Base-by-base conservation (phyloP, 2,797 vertebrate genomes). In the Cuculus canorus region DNA sequence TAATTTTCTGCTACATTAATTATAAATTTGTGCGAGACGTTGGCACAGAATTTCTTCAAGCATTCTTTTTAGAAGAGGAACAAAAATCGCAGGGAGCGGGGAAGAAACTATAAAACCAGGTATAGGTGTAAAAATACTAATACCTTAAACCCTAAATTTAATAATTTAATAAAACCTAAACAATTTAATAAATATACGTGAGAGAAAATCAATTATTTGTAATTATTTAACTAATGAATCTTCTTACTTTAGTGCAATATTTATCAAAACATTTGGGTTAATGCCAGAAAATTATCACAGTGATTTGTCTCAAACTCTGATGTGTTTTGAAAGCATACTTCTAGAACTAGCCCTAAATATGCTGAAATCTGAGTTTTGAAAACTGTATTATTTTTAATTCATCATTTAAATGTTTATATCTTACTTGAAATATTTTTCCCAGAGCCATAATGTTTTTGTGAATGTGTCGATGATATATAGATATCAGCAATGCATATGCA, bases 1-100 rank as follows among this genome's bases (percentile, higher is more conserved):
- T 85, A 95, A 96, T 95, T 97, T 97, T 96, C 94, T 95, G 96
- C 94, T 92, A 96, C 95, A 96, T 96, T 96, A 96, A 97, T 96
- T 96, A 96, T 95, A 97, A 94, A 96, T 96, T 90, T 95, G 93
- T 90, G 86, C 75, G 75, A 93, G 94, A 93, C 19, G 3, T 73
- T 78, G 72, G 88, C 86, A 75, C 28, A 75, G 75, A 77, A 92
- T 96, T 95, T 97, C 86, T 75, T 93, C 71, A 80, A 95, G 81
- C 86, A 60, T 90, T 94, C 75, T 88, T 78, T 89, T 82, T 47
- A 87, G 57, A 89, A 80, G 48, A 86, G 19, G 65, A 90, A 35
- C n/a, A 73, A 86, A 91, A 88, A 95, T 90, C 30, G 2, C 45
- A 56, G 53, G 28, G 52, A 89, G 64, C 13, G 10, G 53, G 32